A percentile compares a stretch with the other conserved stretches of the same genome.
Evolutionary conservation across 1,140 invertebrate genomes (phyloP).

Genomic region (Mylabris phalerata): DNA sequence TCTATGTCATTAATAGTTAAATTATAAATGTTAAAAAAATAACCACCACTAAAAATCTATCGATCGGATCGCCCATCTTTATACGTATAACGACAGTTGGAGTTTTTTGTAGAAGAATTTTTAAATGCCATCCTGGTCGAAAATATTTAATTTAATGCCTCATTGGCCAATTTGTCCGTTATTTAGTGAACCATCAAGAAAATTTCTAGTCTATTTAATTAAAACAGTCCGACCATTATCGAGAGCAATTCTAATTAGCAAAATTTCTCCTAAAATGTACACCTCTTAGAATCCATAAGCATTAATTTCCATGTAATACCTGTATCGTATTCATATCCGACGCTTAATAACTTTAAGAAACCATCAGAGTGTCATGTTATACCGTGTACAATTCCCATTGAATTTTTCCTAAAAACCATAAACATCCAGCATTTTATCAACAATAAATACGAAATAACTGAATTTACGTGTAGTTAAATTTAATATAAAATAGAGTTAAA

Average conservation of each 20-base stretch:
- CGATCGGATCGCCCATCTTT: too few species aligned
- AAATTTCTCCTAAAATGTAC: too few species aligned
- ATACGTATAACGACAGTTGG: too few species aligned
- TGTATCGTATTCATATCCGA: slow-evolving; percentile 23
- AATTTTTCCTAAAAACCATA: not conserved
- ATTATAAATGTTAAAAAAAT: slow-evolving; percentile 22
- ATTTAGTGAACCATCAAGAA: not conserved
- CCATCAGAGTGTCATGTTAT: slow-evolving; percentile 27
- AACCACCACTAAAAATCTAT: too few species aligned
- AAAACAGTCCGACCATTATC: too few species aligned
- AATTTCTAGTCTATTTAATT: not conserved
- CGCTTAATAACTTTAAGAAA: slow-evolving; percentile 24
- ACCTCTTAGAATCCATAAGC: too few species aligned
- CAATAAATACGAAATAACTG: not conserved
- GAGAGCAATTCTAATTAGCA: too few species aligned
- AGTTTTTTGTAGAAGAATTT: too few species aligned
- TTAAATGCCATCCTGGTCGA: too few species aligned
- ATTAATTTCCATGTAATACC: slow-evolving; percentile 18
- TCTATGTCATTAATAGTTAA: slow-evolving; percentile 30
- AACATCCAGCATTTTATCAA: not conserved
- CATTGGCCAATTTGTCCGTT: slow-evolving; percentile 15
- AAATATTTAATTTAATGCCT: slow-evolving; percentile 27
- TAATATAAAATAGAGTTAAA: not conserved
- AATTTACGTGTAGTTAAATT: not conserved
- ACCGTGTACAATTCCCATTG: slow-evolving; percentile 6